Conservation (phyloP, 2,113 vertebrate species). For the Vicugna pacos region DNA sequence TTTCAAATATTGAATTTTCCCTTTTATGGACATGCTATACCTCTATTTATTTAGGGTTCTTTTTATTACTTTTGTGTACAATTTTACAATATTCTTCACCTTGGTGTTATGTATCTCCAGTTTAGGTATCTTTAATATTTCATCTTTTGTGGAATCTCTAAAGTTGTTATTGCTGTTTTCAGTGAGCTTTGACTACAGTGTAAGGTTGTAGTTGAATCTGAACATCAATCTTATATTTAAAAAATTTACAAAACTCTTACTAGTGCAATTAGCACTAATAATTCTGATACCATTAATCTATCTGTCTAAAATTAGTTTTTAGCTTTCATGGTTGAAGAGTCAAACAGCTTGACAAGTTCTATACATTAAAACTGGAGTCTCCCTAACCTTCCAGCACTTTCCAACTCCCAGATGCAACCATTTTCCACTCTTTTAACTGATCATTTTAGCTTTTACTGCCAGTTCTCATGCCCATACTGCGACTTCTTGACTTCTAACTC, state of each 20-base stretch:
- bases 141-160: not conserved
- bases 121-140: not conserved
- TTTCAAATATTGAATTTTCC: not conserved
- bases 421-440: not conserved
- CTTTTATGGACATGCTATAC: not conserved
- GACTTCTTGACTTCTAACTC: not conserved
- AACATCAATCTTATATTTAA: not conserved
- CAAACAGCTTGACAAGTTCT: not conserved
- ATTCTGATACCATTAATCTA: not conserved
- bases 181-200: not conserved
- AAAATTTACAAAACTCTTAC: not conserved
- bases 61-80: not conserved
- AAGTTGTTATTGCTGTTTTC: not conserved
- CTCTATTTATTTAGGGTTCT: not conserved
- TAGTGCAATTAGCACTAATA: not conserved
- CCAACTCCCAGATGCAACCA: not conserved
- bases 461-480: too few species aligned
- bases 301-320: not conserved
- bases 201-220: not conserved
- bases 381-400: not conserved
- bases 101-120: not conserved
- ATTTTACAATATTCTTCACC: not conserved
- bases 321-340: not conserved
- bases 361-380: not conserved
- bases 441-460: not conserved